Evolutionary conservation across 2,113 vertebrate genomes (phyloP).

Genomic region (Trogon melanurus): DNA sequence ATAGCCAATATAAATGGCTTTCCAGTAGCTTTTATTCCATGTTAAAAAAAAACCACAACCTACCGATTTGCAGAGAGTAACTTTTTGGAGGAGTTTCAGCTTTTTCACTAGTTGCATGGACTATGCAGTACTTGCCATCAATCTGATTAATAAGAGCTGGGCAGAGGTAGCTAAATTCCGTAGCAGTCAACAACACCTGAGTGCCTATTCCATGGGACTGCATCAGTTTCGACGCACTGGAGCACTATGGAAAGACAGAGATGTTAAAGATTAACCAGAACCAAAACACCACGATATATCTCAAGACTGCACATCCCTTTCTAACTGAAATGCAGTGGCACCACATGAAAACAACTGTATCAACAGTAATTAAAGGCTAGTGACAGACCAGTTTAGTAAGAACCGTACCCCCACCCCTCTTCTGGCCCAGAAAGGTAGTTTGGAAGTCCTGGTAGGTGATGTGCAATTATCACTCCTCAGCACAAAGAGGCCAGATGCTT

Average conservation of each 20-base stretch:
- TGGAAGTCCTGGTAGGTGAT: not conserved
- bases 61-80: conserved; percentile 83
- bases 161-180: conserved; percentile 90
- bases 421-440: not conserved
- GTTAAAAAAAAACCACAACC: not conserved
- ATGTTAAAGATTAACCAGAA: not conserved
- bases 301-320: not conserved
- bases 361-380: not conserved
- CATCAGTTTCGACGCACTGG: conserved; percentile 87
- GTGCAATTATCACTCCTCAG: not conserved
- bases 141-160: conserved; percentile 95
- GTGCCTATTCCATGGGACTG: conserved; percentile 86
- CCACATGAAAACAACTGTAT: not conserved
- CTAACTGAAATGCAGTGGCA: not conserved
- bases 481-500: not conserved
- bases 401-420: not conserved
- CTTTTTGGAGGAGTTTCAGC: conserved; percentile 75
- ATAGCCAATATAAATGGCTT: not conserved
- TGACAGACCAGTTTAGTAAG: not conserved
- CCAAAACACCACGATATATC: fast-evolving
- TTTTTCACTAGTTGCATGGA: conserved; percentile 77
- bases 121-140: conserved; percentile 84
- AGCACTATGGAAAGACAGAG: conserved; percentile 78
- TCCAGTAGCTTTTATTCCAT: not conserved
- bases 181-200: conserved; percentile 75